Evolutionary conservation across 2,888 invertebrate species (phyloP).

Genomic region (Drosophila niveifrons): DNA sequence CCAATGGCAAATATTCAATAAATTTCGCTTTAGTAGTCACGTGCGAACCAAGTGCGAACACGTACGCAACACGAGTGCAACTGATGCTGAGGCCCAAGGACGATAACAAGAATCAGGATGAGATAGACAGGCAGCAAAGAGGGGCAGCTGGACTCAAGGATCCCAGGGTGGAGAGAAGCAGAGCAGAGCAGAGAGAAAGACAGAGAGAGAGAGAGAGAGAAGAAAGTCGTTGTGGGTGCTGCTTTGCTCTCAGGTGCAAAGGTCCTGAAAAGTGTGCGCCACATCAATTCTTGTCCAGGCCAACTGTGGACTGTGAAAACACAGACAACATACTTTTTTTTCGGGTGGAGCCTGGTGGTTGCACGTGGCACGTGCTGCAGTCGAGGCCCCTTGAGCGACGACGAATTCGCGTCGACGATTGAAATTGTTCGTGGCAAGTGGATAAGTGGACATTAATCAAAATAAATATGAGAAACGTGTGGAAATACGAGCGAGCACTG

Average conservation of each 20-base stretch:
- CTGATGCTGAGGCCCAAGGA: slow-evolving; percentile 68
- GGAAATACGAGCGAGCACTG: slow-evolving; percentile 68
- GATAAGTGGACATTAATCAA: slow-evolving; percentile 81
- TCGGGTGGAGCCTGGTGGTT: not conserved
- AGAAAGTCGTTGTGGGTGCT: slow-evolving; percentile 5
- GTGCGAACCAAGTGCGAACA: slow-evolving; percentile 80
- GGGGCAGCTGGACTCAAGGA: slow-evolving; percentile 28
- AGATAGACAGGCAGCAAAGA: not conserved
- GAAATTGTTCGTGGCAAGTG: slow-evolving; percentile 78
- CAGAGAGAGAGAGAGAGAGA: too few species aligned
- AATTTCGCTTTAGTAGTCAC: slow-evolving; percentile 80
- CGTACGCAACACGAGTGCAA: slow-evolving; percentile 73
- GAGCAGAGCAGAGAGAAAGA: too few species aligned
- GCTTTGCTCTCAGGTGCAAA: slow-evolving; percentile 62
- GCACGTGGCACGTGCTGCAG: slow-evolving; percentile 64
- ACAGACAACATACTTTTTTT: slow-evolving; percentile 60
- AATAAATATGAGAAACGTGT: slow-evolving; percentile 80
- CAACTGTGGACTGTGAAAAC: slow-evolving; percentile 60
- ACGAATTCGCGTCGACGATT: slow-evolving; percentile 67
- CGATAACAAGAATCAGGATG: slow-evolving; percentile 13
- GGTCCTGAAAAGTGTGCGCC: slow-evolving; percentile 71
- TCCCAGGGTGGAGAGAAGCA: too few species aligned
- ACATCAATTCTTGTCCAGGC: slow-evolving; percentile 72
- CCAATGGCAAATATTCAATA: slow-evolving; percentile 82
- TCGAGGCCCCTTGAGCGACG: slow-evolving; percentile 22